Percentiles rank a stretch among this genome's conserved stretches.
Evolutionary conservation across 2,113 vertebrate species (phyloP).

Genomic region (Microcebus tavaratra): DNA sequence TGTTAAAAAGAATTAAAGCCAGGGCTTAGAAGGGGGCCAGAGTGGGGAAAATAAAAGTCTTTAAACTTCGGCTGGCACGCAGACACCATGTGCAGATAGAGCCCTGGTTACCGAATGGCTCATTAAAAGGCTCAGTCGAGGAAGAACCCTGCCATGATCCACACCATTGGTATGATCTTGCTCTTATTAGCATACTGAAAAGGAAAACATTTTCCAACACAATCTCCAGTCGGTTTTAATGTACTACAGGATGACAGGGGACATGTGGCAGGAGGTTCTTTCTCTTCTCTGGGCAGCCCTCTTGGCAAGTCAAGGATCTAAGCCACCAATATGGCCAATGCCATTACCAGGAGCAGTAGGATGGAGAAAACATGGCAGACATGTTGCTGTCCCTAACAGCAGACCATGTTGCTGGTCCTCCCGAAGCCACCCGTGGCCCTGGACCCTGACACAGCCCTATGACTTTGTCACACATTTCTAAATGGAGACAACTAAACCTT

Average conservation of each 20-base stretch:
- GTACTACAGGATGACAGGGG: slow-evolving; percentile 77
- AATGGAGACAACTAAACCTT: background rate
- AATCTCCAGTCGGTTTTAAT: slow-evolving; percentile 80
- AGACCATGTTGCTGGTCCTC: background rate
- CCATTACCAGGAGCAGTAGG: slow-evolving; percentile 69
- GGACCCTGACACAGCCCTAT: background rate
- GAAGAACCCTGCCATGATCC: background rate
- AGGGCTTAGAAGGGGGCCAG: slow-evolving; percentile 50
- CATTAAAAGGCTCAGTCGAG: slow-evolving; percentile 72
- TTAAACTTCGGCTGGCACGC: slow-evolving; percentile 66
- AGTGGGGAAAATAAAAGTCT: background rate
- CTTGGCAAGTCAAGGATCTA: slow-evolving; percentile 70
- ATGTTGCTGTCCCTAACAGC: accelerated
- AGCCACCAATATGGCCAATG: slow-evolving; percentile 71
- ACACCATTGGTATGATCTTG: background rate
- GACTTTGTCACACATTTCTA: background rate
- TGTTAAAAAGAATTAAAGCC: slow-evolving; percentile 80
- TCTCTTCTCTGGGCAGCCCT: slow-evolving; percentile 78
- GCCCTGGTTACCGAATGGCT: slow-evolving; percentile 77
- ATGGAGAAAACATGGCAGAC: background rate
- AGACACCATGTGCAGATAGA: slow-evolving; percentile 48
- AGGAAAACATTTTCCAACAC: slow-evolving; percentile 80
- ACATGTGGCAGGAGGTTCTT: slow-evolving; percentile 71
- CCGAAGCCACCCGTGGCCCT: background rate
- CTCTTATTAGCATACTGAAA: slow-evolving; percentile 75